Evolutionary conservation across 2,113 vertebrate species (phyloP).

Genomic region (Eulemur macaco): DNA sequence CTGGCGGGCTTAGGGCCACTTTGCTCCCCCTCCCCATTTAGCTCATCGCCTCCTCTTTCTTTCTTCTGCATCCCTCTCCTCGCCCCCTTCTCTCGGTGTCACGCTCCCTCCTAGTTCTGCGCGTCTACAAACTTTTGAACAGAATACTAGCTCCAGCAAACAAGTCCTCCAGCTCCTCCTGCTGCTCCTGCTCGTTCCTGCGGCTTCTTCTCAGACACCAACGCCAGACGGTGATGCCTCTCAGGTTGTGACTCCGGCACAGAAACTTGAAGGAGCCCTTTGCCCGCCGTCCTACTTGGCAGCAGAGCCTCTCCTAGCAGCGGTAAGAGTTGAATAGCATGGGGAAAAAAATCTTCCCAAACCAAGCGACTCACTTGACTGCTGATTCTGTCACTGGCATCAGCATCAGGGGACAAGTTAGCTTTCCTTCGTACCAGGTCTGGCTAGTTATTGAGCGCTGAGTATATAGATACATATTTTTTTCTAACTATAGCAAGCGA

Average conservation of each 20-base stretch:
- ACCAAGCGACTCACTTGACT: not conserved
- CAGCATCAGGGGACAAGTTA: not conserved
- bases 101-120: conserved; percentile 71
- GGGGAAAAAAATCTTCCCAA: conserved; percentile 11
- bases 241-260: conserved; percentile 79
- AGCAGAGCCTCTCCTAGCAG: conserved; percentile 71
- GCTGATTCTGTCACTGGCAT: not conserved
- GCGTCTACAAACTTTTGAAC: conserved; percentile 85
- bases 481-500: not conserved
- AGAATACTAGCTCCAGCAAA: conserved; percentile 67
- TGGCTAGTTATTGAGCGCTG: conserved; percentile 28
- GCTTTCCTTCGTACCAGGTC: not conserved
- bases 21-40: not conserved
- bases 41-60: not conserved
- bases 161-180: conserved; percentile 73
- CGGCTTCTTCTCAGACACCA: conserved; percentile 63
- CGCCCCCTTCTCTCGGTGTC: conserved; percentile 62
- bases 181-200: conserved; percentile 70
- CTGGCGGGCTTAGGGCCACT: conserved; percentile 11
- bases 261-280: conserved; percentile 78
- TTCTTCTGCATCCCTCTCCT: conserved; percentile 53
- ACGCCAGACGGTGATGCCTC: conserved; percentile 78
- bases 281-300: conserved; percentile 67
- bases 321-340: conserved; percentile 82
- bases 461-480: not conserved